Percentiles rank a stretch among this genome's conserved stretches.
phyloP scores from a whole-genome alignment of 1,140 invertebrate species.

The Nasonia vitripennis region DNA sequence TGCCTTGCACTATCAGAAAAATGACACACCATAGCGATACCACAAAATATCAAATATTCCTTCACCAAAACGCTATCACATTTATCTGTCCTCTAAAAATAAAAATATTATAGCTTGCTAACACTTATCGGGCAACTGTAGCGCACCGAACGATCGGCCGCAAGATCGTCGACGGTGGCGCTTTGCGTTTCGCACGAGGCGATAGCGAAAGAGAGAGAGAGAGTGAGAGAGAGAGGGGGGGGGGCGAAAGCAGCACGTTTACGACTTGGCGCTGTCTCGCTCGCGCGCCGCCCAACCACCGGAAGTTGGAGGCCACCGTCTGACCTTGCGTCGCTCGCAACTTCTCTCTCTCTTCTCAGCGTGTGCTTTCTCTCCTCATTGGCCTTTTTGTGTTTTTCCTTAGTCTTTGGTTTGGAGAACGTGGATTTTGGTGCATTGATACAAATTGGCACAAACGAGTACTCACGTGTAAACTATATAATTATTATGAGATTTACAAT shows the following conservation, averaged over 20 bases:
- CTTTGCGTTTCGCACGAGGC: background rate
- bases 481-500: too few species aligned
- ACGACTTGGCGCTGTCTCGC: slow-evolving; percentile 48
- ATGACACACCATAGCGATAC: too few species aligned
- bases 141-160: too few species aligned
- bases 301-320: slow-evolving; percentile 74
- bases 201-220: background rate
- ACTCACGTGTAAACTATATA: too few species aligned
- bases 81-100: too few species aligned
- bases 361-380: background rate
- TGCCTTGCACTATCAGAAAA: too few species aligned
- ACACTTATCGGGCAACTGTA: background rate
- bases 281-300: slow-evolving; percentile 64
- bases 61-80: too few species aligned
- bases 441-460: too few species aligned
- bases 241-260: slow-evolving; percentile 50
- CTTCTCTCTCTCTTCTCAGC: slow-evolving; percentile 15
- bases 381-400: background rate
- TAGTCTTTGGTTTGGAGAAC: background rate
- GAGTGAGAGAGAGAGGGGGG: slow-evolving; percentile 45
- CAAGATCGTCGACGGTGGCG: background rate
- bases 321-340: slow-evolving; percentile 70
- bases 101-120: too few species aligned
- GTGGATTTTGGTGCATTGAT: background rate
- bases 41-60: too few species aligned